phyloP scores from a whole-genome alignment of 2,888 invertebrate species.

The Drosophila mettleri region DNA sequence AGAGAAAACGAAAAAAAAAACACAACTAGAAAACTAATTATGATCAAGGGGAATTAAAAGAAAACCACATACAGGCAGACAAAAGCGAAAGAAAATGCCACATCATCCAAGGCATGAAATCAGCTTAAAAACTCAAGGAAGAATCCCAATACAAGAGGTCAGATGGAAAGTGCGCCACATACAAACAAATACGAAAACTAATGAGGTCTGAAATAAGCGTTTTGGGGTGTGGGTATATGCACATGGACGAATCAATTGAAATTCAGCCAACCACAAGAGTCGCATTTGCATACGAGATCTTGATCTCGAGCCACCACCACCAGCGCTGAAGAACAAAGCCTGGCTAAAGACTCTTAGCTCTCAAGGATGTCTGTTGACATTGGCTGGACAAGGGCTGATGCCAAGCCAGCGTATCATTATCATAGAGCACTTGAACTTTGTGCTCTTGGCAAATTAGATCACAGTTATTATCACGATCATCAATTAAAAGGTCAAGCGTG shows the following conservation, averaged over 20 bases:
- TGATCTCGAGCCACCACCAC: constrained; percentile 27
- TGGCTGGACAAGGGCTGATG: constrained; percentile 25
- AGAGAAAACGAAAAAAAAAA: constrained; percentile 15
- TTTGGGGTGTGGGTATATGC: constrained; percentile 22
- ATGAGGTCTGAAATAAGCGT: constrained; percentile 50
- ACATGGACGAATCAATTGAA: constrained; percentile 23
- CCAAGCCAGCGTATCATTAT: constrained; percentile 41
- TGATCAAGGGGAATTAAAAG: constrained; percentile 40
- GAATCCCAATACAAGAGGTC: constrained; percentile 52
- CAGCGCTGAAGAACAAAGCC: constrained; percentile 27
- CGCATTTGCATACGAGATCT: constrained; percentile 65
- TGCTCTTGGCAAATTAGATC: constrained; percentile 53
- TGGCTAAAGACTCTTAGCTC: constrained; percentile 12
- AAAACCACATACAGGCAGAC: constrained; percentile 29
- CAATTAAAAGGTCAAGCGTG: constrained; percentile 77
- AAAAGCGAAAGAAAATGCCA: constrained; percentile 54
- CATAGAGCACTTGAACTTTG: constrained; percentile 39
- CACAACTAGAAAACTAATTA: constrained; percentile 53
- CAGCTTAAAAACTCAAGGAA: constrained; percentile 73
- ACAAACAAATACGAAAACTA: constrained; percentile 73
- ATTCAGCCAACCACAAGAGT: constrained; percentile 66
- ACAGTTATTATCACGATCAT: constrained; percentile 49
- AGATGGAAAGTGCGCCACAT: constrained; percentile 66
- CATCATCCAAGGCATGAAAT: constrained; percentile 74
- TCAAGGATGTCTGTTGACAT: constrained; percentile 49